These are phyloP conservation scores for Lanius collurio DNA, from an alignment of 2,113 vertebrate genomes.

Conservation along the genomic window DNA sequence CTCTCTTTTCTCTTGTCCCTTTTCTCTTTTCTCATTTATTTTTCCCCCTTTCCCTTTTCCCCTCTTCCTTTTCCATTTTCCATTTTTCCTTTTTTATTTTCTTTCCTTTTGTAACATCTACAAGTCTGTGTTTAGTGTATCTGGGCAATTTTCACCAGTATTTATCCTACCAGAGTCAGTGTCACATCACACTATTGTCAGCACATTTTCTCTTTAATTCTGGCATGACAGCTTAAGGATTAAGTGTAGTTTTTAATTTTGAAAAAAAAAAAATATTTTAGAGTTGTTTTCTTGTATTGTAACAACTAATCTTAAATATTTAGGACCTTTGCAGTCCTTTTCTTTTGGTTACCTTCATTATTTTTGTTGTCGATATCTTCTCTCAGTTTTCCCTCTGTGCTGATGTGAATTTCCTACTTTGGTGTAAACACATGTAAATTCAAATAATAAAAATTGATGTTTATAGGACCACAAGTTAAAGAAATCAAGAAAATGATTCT, in stretches of 20 bases:
- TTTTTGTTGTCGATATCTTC: background rate
- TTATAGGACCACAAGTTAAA: background rate
- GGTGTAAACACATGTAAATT: background rate
- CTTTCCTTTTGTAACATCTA: background rate
- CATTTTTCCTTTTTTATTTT: background rate
- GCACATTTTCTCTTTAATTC: background rate
- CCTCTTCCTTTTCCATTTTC: fast-evolving
- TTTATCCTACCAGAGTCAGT: background rate
- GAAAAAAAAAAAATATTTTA: background rate
- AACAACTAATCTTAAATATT: too few species aligned
- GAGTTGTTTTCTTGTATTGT: background rate
- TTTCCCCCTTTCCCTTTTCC: too few species aligned
- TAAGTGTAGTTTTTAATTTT: background rate
- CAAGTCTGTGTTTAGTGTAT: fast-evolving
- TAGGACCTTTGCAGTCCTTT: background rate
- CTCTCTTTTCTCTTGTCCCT: background rate
- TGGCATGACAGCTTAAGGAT: background rate
- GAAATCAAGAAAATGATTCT: background rate
- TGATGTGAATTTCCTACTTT: background rate
- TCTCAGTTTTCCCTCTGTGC: background rate
- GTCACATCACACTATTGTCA: background rate
- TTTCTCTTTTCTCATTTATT: background rate
- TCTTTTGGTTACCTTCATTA: background rate
- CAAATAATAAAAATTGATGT: background rate
- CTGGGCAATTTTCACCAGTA: background rate